These are phyloP conservation scores for Synanthedon vespiformis DNA, from an alignment of 2,888 invertebrate genomes.

Conservation along the genomic window DNA sequence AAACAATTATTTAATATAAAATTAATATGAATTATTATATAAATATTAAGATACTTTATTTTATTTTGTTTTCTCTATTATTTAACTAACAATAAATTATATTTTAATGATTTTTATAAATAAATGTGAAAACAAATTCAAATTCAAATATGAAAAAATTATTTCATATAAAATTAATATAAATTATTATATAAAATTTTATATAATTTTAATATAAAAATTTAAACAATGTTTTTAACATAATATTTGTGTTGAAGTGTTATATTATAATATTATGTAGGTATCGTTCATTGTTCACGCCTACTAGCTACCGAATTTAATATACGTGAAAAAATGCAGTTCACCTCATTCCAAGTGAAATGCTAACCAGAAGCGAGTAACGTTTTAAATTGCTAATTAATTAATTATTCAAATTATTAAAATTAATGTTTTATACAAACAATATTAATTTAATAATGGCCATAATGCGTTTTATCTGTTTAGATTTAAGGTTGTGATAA, in stretches of 20 bases:
- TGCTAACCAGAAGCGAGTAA: background rate
- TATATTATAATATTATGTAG: background rate
- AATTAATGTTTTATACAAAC: background rate
- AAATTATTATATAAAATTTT: no score
- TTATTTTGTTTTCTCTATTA: background rate
- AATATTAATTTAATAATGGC: background rate
- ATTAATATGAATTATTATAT: no score
- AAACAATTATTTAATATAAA: no score
- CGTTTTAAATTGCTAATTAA: background rate
- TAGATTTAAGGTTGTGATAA: slow-evolving; percentile 4
- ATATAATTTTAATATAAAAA: no score
- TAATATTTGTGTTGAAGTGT: no score
- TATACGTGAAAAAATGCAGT: background rate
- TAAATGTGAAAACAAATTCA: no score
- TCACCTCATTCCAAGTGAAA: background rate
- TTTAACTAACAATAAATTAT: background rate
- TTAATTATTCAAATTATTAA: background rate
- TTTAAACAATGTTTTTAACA: background rate
- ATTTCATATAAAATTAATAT: no score
- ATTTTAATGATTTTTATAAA: background rate
- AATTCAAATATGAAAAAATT: no score
- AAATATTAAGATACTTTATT: background rate
- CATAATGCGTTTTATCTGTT: background rate
- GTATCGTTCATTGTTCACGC: background rate
- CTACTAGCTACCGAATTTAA: background rate